Base-by-base conservation (phyloP, 2,888 invertebrate genomes). In the Colostygia pectinataria region DNA sequence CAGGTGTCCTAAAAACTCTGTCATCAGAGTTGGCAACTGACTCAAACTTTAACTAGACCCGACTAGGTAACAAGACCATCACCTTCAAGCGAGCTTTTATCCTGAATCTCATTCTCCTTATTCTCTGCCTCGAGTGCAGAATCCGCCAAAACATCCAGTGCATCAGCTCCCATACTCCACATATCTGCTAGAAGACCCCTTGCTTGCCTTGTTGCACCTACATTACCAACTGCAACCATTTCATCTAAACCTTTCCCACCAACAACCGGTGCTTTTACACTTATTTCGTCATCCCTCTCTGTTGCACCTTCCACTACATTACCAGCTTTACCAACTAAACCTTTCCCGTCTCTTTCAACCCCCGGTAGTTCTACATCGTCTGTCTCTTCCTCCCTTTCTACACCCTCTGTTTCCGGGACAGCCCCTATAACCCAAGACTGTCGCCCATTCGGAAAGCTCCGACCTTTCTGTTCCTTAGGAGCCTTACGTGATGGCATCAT, bases 41-140 rank as follows among this genome's bases (percentile, higher is more conserved):
- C n/a, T n/a, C n/a, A n/a, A n/a, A n/a, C n/a, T n/a, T n/a, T n/a
- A n/a, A n/a, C n/a, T n/a, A n/a, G n/a, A n/a, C n/a, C n/a, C n/a
- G n/a, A n/a, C n/a, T n/a, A n/a, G n/a, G n/a, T n/a, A n/a, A 20
- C 15, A 55, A 63, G 64, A 67, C 78, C 76, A 66, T 65, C 77
- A 89, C 83, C 81, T 87, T 68, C 74, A 39, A 82, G 31, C n/a
- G 84, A 76, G 53, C 81, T 83, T 37, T 78, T 77, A 65, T 86
- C 85, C 31, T 69, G 61, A 2, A 89, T 43, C 5, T 80, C 89
- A 64, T 90, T 79, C 25, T 87, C 87, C 0, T 58, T 44, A 34
- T 78, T 66, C 38, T 90, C 90, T 49, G 68, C 74, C 15, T 82
- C 73, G 20, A 86, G 38, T 0, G 80, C 87, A 66, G 85, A 76